Evolutionary conservation across 2,888 invertebrate species (phyloP).

Genomic region (Ormyrus labotus): DNA sequence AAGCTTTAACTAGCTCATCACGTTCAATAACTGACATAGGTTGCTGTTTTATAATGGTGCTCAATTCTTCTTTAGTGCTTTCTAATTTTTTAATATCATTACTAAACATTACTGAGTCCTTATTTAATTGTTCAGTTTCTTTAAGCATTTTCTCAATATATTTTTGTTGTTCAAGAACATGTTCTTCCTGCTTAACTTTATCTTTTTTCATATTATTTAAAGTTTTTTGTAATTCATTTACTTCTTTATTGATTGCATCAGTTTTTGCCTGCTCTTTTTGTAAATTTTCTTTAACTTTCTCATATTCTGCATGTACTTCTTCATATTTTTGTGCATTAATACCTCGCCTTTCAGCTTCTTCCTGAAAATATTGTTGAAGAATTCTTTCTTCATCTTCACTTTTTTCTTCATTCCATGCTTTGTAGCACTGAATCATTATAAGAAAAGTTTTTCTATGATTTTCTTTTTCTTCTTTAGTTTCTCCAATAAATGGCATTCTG

Average conservation of each 20-base stretch:
- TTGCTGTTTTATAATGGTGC: conserved; percentile 63
- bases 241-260: conserved; percentile 56
- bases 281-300: conserved; percentile 56
- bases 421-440: conserved; percentile 65
- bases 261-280: conserved; percentile 56
- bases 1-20: conserved; percentile 65
- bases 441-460: conserved; percentile 59
- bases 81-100: conserved; percentile 60
- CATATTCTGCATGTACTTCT: conserved; percentile 55
- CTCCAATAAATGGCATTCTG: conserved; percentile 65
- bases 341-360: conserved; percentile 63
- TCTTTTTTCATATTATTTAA: conserved; percentile 58
- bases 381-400: conserved; percentile 65
- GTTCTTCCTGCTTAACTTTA: conserved; percentile 56
- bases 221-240: conserved; percentile 54
- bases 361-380: conserved; percentile 63
- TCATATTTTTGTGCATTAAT: conserved; percentile 61
- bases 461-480: conserved; percentile 57
- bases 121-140: conserved; percentile 61
- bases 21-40: conserved; percentile 65
- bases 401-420: conserved; percentile 69
- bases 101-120: conserved; percentile 55
- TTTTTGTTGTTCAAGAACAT: conserved; percentile 59
- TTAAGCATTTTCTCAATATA: conserved; percentile 54
- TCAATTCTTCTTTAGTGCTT: conserved; percentile 59